Evolutionary conservation across 2,113 vertebrate species (phyloP).

Genomic region (Willisornis vidua): DNA sequence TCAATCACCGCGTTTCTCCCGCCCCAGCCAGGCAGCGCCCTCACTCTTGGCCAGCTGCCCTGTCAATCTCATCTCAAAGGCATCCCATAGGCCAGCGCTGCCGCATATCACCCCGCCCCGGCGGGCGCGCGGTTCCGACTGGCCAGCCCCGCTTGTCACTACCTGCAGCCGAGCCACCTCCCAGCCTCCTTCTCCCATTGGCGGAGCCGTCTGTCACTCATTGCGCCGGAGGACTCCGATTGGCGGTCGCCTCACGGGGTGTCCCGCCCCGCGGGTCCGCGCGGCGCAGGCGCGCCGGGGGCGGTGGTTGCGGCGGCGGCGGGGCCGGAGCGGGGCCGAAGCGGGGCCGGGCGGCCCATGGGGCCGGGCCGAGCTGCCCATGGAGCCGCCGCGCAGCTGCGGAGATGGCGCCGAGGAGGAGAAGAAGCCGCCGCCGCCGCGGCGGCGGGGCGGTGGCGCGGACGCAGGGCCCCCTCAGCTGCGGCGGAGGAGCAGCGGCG

Average conservation of each 20-base stretch:
- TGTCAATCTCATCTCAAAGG: accelerated
- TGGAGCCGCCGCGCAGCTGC: too few species aligned
- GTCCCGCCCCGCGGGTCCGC: background rate
- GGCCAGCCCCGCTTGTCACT: background rate
- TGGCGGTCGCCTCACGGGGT: background rate
- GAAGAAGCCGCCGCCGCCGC: too few species aligned
- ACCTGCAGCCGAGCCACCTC: background rate
- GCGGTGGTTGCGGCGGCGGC: background rate
- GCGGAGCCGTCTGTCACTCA: background rate
- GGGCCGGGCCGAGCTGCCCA: too few species aligned
- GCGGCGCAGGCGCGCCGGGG: conserved; percentile 16
- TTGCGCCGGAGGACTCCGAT: background rate
- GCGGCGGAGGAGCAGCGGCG: too few species aligned
- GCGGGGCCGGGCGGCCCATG: background rate
- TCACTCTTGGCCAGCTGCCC: accelerated
- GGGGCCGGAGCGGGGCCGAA: conserved; percentile 13
- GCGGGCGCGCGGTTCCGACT: background rate
- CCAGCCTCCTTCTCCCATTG: background rate
- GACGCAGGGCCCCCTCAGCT: too few species aligned
- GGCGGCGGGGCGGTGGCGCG: too few species aligned
- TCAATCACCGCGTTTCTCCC: background rate
- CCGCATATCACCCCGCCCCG: background rate
- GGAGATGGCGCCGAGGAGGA: too few species aligned
- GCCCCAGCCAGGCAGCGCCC: background rate
- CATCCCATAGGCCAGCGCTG: background rate